A percentile compares a stretch with the other conserved stretches of the same genome.
phyloP scores from a whole-genome alignment of 2,113 vertebrate species.

The Paradoxurus hermaphroditus region DNA sequence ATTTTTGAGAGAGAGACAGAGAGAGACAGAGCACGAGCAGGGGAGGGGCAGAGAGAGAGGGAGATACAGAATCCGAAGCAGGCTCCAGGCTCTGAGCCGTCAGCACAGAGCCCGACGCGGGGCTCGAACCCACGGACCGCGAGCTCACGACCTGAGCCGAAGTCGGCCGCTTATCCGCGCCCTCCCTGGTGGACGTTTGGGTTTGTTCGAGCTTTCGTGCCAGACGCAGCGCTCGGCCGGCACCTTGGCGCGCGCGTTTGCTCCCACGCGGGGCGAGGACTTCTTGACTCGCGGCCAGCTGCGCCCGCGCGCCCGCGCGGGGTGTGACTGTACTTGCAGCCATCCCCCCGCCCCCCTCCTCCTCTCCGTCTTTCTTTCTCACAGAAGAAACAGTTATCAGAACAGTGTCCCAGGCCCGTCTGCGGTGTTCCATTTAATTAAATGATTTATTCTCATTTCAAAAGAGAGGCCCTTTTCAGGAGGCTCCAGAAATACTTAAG shows the following conservation, averaged over 20 bases:
- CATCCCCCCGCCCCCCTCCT: too few species aligned
- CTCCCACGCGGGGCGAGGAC: background rate
- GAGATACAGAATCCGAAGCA: too few species aligned
- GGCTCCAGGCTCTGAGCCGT: too few species aligned
- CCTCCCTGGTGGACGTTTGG: background rate
- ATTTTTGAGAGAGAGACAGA: too few species aligned
- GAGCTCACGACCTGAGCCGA: background rate
- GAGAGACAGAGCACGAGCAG: too few species aligned
- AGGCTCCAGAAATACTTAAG: background rate
- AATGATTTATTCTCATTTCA: background rate
- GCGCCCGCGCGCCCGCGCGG: accelerated
- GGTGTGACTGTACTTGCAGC: background rate
- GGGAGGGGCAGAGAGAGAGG: too few species aligned
- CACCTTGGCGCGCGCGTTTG: background rate
- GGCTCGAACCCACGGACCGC: too few species aligned
- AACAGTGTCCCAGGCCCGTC: background rate
- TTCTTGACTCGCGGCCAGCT: background rate
- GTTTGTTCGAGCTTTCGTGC: too few species aligned
- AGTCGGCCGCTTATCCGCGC: accelerated
- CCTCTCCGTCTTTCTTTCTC: background rate
- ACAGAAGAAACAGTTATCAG: background rate
- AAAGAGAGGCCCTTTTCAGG: background rate
- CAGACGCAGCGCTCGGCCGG: background rate
- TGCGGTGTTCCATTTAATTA: background rate
- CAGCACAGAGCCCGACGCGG: too few species aligned